A percentile compares a stretch with the other conserved stretches of the same genome.
These are phyloP conservation scores for Holothuria glaberrima DNA, from an alignment of 35 echinoderm and acorn worm genomes.

Conservation along the genomic window DNA sequence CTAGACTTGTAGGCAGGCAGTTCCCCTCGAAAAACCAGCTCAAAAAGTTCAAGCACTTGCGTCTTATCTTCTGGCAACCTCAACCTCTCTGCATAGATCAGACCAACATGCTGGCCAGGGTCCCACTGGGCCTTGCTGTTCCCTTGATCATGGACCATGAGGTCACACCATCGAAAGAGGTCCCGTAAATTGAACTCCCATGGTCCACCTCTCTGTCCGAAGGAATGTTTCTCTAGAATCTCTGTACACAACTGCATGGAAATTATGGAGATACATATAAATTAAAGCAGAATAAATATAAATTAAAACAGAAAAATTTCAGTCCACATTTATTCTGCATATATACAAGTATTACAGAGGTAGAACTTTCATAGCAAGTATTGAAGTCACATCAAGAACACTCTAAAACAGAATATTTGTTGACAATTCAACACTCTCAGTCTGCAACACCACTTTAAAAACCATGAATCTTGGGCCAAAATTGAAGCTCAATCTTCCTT, in stretches of 20 bases:
- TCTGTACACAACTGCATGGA: conserved; percentile 71
- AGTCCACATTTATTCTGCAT: background rate
- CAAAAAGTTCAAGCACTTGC: conserved; percentile 40
- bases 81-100: conserved; percentile 88
- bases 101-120: conserved; percentile 82
- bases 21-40: background rate
- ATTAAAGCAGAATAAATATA: no score
- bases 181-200: conserved; percentile 99
- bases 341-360: no score
- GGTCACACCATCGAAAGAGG: conserved; percentile 98
- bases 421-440: no score
- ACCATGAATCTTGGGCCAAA: no score
- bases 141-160: conserved; percentile 83
- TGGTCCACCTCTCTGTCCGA: conserved; percentile 97
- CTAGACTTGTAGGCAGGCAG: conserved; percentile 64
- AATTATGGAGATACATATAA: no score
- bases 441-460: no score
- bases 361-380: no score
- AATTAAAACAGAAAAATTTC: background rate
- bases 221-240: conserved; percentile 72
- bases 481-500: no score
- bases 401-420: no score
- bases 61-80: conserved; percentile 75
- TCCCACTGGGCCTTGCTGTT: conserved; percentile 55
- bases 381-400: no score